Evolutionary conservation across 2,888 invertebrate species (phyloP).

Genomic region (Idaea dimidiata): DNA sequence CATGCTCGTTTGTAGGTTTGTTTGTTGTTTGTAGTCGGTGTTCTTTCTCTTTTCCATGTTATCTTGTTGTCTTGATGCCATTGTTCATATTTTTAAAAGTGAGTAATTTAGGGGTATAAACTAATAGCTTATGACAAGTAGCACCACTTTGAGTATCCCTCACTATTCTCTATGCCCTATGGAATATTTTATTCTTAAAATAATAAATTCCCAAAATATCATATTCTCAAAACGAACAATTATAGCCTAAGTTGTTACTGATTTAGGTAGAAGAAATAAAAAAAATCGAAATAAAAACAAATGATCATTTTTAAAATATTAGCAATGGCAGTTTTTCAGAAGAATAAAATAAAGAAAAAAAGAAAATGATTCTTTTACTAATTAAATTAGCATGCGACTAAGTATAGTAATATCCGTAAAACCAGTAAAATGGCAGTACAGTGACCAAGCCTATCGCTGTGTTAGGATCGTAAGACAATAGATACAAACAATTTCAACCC

Average conservation of each 20-base stretch:
- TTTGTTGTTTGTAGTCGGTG: slow-evolving; percentile 74
- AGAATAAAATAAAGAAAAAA: neutral
- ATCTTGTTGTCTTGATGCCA: slow-evolving; percentile 43
- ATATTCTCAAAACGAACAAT: too few species aligned
- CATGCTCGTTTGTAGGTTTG: slow-evolving; percentile 50
- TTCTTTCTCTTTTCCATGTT: slow-evolving; percentile 74
- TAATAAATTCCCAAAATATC: too few species aligned
- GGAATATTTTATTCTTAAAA: too few species aligned
- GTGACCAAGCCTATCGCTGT: too few species aligned
- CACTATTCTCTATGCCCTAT: too few species aligned
- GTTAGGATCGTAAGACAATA: too few species aligned
- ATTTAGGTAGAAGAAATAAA: too few species aligned
- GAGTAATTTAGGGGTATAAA: too few species aligned
- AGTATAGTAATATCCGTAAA: neutral
- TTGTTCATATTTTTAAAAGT: slow-evolving; percentile 10
- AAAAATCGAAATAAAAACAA: too few species aligned
- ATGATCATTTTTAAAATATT: neutral
- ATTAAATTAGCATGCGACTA: neutral
- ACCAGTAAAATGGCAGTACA: too few species aligned
- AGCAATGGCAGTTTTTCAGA: neutral
- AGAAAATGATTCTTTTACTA: neutral
- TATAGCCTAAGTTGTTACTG: too few species aligned
- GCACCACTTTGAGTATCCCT: neutral
- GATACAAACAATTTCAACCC: too few species aligned
- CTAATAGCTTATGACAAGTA: neutral